phyloP scores from a whole-genome alignment of 2,888 invertebrate species.

The Deladenus siricidicola region DNA sequence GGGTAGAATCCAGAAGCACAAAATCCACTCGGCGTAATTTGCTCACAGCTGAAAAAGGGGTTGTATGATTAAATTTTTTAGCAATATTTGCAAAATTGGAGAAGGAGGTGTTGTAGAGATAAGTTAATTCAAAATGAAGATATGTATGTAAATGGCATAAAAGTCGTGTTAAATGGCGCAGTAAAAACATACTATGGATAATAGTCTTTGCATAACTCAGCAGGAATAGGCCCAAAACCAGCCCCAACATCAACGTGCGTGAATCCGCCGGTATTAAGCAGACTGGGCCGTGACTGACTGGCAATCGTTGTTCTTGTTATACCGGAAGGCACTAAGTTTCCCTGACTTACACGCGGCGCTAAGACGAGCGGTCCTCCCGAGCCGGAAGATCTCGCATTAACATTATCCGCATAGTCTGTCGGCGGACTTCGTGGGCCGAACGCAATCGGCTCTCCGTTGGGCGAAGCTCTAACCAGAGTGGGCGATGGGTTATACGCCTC shows the following conservation, averaged over 20 bases:
- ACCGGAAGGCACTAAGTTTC: background rate
- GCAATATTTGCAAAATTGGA: background rate
- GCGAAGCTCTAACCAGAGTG: background rate
- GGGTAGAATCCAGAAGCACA: conserved; percentile 12
- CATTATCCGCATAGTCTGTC: background rate
- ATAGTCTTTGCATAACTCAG: conserved; percentile 9
- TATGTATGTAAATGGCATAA: no score
- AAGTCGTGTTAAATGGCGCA: background rate
- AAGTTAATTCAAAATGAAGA: no score
- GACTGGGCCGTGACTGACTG: background rate
- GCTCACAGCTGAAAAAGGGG: conserved; percentile 8
- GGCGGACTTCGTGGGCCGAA: conserved; percentile 2
- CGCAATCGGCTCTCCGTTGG: background rate
- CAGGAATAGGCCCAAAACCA: background rate
- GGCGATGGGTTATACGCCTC: no score
- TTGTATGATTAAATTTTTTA: background rate
- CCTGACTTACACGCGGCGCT: background rate
- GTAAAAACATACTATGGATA: conserved; percentile 9
- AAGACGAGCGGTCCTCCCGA: background rate
- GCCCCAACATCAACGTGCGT: conserved; percentile 4
- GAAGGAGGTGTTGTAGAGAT: background rate
- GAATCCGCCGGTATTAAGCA: background rate
- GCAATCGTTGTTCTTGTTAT: background rate
- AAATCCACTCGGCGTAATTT: conserved; percentile 10
- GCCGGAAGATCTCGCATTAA: background rate